Base-by-base conservation (phyloP, 2,888 invertebrate species). In the Caenorhabditis virilis region DNA sequence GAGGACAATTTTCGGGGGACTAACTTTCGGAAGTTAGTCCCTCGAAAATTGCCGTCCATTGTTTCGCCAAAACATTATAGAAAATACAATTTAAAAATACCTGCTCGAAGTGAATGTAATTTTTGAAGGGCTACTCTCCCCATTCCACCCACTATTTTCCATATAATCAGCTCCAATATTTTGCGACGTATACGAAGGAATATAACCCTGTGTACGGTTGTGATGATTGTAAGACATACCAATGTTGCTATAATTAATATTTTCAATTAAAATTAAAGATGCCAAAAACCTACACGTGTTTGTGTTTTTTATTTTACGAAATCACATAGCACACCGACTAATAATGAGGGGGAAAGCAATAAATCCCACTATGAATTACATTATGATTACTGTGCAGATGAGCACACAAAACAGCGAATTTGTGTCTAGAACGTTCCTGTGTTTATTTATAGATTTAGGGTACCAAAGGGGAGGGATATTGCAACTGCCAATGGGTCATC, bases 131-230 rank as follows among this genome's bases (percentile, higher is more conserved):
- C 55, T 51, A 47, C 55, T 61, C 6, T 46, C 55, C 11, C 43
- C 50, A 5, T 50, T 47, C 70, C 70, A 70, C 13, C 70, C 70
- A 30, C 67, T 41, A 39, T 64, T 53, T 3, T 59, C 54, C 67
- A 70, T 67, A 30, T 64, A 70, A 15, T 63, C 70, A 1, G 63
- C 67, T 0, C 70, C 70, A 1, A 58, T 67, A 33, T 67, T 67
- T 18, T 56, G 65, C 7, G 67, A 67, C 9, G 33, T 64, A 36
- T 67, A 67, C 0, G 67, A 67, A 15, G 67, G 67, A 35, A 57
- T 52, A 47, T 67, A 67, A 2, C 62, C 67, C 35, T 57, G 57
- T 5, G 48, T 53, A 5, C 52, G 57, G 16, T 57, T 63, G 46
- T 63, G 63, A 42, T 63, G 63, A 42, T 58, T 63, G 54, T 63